Conservation (phyloP, 2,113 vertebrate species). For the Ramphastos sulfuratus region DNA sequence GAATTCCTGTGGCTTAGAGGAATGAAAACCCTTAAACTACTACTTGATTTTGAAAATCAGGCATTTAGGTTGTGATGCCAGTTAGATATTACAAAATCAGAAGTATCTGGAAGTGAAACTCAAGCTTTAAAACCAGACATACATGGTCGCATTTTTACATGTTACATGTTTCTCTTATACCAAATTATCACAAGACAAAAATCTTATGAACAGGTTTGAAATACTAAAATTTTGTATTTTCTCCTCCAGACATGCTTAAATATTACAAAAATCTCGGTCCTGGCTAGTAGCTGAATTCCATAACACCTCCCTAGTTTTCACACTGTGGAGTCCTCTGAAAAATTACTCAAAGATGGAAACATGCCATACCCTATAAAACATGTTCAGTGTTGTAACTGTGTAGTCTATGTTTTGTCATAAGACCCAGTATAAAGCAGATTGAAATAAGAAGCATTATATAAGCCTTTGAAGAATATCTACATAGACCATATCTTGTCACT, state of each 20-base stretch:
- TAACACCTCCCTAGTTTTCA: background rate
- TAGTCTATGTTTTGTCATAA: background rate
- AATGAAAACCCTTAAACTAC: background rate
- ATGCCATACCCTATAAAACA: background rate
- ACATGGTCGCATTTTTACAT: background rate
- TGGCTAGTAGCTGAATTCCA: background rate
- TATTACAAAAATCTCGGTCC: background rate
- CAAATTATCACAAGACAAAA: background rate
- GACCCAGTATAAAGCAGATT: background rate
- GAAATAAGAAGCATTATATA: background rate
- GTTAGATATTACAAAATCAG: background rate
- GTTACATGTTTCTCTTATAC: background rate
- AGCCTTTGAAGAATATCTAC: background rate
- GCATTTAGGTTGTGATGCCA: background rate
- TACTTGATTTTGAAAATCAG: background rate
- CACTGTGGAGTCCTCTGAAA: background rate
- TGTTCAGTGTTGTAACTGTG: background rate
- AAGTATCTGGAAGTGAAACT: background rate
- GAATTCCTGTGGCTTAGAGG: background rate
- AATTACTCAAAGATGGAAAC: background rate
- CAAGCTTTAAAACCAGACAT: background rate
- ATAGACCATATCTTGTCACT: background rate
- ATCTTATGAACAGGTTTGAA: background rate
- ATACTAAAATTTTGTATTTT: background rate
- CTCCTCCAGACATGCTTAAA: background rate